phyloP scores from a whole-genome alignment of 2,113 vertebrate species.

The Scolopax mira region DNA sequence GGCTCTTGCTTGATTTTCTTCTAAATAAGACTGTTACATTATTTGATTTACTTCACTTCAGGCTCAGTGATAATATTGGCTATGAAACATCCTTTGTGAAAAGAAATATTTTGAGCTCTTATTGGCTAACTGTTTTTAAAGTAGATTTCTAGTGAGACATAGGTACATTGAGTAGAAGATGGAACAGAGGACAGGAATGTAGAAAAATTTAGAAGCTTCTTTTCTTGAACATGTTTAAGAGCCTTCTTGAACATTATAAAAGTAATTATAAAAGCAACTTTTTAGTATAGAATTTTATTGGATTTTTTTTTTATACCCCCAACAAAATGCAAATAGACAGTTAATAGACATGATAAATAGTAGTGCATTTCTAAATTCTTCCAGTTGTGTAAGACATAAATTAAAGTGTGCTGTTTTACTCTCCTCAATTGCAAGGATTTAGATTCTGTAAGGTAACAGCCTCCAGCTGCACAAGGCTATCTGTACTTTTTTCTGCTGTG shows the following conservation, averaged over 20 bases:
- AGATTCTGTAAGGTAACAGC: background rate
- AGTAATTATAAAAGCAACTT: background rate
- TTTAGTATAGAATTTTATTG: background rate
- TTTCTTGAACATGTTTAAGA: background rate
- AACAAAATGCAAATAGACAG: background rate
- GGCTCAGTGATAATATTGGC: background rate
- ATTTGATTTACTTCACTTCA: background rate
- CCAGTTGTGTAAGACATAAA: background rate
- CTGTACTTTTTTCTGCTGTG: background rate
- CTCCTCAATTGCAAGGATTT: background rate
- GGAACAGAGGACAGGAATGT: background rate
- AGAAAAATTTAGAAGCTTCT: background rate
- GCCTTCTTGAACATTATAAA: background rate
- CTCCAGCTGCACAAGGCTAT: background rate
- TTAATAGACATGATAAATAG: background rate
- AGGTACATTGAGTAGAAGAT: background rate
- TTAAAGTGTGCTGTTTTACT: background rate
- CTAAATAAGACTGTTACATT: background rate
- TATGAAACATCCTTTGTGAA: background rate
- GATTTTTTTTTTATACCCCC: background rate
- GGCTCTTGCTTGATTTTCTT: conserved; percentile 16
- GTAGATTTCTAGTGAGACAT: background rate
- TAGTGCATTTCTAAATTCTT: background rate
- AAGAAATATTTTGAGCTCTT: background rate
- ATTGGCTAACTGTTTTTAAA: background rate